A percentile compares a stretch with the other conserved stretches of the same genome.
phyloP scores from a whole-genome alignment of 2,888 invertebrate genomes.

The Prosapia bicincta region DNA sequence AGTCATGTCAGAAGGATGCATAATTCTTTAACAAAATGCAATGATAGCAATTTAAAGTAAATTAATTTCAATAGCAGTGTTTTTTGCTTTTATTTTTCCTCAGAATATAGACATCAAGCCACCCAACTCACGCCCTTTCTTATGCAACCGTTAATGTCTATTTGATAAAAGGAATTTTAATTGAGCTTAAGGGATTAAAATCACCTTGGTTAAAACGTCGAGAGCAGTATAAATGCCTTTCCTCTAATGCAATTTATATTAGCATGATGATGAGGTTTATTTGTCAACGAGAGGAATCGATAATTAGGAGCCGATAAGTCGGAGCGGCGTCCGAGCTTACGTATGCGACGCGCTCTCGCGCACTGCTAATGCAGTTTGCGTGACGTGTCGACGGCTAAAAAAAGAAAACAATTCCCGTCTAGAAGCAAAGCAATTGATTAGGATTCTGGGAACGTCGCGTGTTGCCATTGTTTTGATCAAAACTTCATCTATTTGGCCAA shows the following conservation, averaged over 20 bases:
- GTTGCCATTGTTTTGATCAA: constrained; percentile 29
- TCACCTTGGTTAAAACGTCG: not conserved
- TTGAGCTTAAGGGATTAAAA: not conserved
- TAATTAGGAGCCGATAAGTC: not conserved
- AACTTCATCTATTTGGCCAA: constrained; percentile 28
- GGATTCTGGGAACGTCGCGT: constrained; percentile 22
- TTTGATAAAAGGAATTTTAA: not conserved
- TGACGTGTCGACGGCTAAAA: not conserved
- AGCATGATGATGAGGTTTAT: not conserved
- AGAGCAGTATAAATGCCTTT: not conserved
- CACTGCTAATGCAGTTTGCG: not conserved
- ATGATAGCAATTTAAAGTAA: too few species aligned
- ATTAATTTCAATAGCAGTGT: too few species aligned
- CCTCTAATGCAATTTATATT: not conserved
- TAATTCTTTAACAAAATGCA: too few species aligned
- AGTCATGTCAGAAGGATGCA: too few species aligned
- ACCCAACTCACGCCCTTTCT: not conserved
- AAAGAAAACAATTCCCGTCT: not conserved
- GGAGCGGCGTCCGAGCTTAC: not conserved
- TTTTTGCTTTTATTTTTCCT: too few species aligned
- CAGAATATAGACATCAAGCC: not conserved
- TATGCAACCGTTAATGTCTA: not conserved
- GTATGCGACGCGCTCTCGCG: not conserved
- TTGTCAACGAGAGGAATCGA: not conserved
- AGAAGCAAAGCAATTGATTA: constrained; percentile 22